phyloP scores from a whole-genome alignment of 1,140 invertebrate genomes.

The Idris sp. region DNA sequence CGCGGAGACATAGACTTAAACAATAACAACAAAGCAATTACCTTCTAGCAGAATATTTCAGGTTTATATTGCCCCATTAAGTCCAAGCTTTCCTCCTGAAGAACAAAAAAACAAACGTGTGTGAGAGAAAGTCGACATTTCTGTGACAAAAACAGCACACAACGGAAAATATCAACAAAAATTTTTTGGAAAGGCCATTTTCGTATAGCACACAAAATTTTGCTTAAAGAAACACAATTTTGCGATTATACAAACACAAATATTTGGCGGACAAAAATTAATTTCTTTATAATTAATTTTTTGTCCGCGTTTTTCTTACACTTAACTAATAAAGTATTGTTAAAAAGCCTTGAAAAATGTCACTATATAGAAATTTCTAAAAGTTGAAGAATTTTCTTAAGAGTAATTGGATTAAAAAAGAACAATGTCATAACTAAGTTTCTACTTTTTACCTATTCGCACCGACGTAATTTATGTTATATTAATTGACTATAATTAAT shows the following conservation, averaged over 20 bases:
- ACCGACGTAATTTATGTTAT: too few relatives aligned
- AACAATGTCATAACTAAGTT: conserved; percentile 26
- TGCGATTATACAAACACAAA: too few relatives aligned
- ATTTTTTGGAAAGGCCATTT: too few relatives aligned
- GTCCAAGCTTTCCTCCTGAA: conserved; percentile 87
- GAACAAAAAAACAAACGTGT: conserved; percentile 80
- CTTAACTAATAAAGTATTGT: conserved; percentile 31
- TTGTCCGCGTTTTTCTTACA: too few relatives aligned
- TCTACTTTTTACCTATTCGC: conserved; percentile 19
- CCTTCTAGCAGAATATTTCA: conserved; percentile 90
- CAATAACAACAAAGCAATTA: conserved; percentile 79
- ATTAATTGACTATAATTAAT: too few relatives aligned
- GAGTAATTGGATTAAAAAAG: conserved; percentile 20
- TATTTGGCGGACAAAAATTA: too few relatives aligned
- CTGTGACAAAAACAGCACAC: conserved; percentile 51
- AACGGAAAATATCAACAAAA: conserved; percentile 28
- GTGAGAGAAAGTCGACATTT: conserved; percentile 63
- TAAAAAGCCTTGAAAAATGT: conserved; percentile 29
- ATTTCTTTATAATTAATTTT: too few relatives aligned
- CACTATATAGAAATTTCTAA: too few relatives aligned
- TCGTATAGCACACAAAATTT: conserved; percentile 9
- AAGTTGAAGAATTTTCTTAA: conserved; percentile 6
- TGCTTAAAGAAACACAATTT: too few relatives aligned
- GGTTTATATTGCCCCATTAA: conserved; percentile 90
- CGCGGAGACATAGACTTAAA: conserved; percentile 67